Conservation (phyloP, 1,140 invertebrate species). For the Octopus bimaculoides region DNA sequence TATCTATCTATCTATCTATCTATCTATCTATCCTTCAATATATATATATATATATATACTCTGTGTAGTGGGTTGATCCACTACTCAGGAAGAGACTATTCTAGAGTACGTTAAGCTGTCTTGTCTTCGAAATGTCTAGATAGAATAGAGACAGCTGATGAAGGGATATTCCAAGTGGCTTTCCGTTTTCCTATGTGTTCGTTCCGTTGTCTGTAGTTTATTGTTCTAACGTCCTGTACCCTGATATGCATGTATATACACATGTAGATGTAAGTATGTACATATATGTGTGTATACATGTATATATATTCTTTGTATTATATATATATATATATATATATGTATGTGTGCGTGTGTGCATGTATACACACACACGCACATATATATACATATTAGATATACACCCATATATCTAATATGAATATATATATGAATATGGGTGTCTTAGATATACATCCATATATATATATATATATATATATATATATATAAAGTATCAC, state of each 20-base stretch:
- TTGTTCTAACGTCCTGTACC: no score
- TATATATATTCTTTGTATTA: no score
- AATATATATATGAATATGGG: not conserved
- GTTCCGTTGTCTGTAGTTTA: no score
- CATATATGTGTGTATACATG: no score
- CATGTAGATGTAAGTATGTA: no score
- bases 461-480: not conserved
- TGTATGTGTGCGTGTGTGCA: not conserved
- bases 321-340: not conserved
- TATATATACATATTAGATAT: not conserved
- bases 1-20: slow-evolving; percentile 8
- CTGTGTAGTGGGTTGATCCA: not conserved
- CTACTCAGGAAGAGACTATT: no score
- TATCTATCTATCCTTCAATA: slow-evolving; percentile 4
- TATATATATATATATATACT: not conserved
- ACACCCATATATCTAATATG: not conserved
- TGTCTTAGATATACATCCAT: not conserved
- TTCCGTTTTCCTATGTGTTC: no score
- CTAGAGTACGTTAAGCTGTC: no score
- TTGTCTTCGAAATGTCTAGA: no score
- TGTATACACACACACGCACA: not conserved
- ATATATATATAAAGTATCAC: not conserved
- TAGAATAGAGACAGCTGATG: no score
- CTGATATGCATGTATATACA: no score
- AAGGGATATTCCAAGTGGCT: no score